Evolutionary conservation across 2,113 vertebrate genomes (phyloP), one percentile per base, ranked within the genome.

Genomic region (Cololabis saira): DNA sequence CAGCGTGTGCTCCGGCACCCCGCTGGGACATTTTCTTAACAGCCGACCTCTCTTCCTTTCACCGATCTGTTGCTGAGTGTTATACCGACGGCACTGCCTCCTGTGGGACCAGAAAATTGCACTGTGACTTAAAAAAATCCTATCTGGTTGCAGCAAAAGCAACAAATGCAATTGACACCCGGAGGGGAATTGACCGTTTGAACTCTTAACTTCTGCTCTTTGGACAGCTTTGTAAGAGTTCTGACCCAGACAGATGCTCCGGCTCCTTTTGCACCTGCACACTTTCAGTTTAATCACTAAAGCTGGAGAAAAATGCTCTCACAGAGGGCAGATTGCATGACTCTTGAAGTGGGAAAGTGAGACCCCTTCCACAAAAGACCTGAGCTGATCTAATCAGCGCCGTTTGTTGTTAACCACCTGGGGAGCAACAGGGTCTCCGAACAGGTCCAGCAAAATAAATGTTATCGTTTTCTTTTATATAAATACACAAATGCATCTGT

Each of bases 11-110:
- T 76, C 66, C 12, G 76, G 74, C 42, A 59, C 69, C 83, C 74
- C 14, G 61, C 80, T 41, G 71, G 68, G 85, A 61, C 67, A 81
- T 87, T 84, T 81, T 69, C 75, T 55, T 55, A 69, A 70, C 67
- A 75, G 69, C 59, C 67, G 61, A 56, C 81, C 63, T 81, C 67
- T 43, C 50, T 43, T 71, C 62, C 7, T 12, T 76, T 71, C 52
- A 66, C 76, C 62, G 75, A 64, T 81, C 57, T 77, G 49, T 47
- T 74, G 63, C 50, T 73, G 47, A 52, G 2, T 45, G 64, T 51
- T 76, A 66, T 59, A 43, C 63, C 24, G 3, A 13, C 67, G 54
- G 53, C 61, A 57, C 27, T 19, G 59, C 60, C 56, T 77, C 72
- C 5, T 33, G 12, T 52, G 51, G 57, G 15, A 50, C 45, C 4